A percentile compares a stretch with the other conserved stretches of the same genome.
These are phyloP conservation scores for Sesamia inferens DNA, from an alignment of 2,888 invertebrate species.

Conservation along the genomic window DNA sequence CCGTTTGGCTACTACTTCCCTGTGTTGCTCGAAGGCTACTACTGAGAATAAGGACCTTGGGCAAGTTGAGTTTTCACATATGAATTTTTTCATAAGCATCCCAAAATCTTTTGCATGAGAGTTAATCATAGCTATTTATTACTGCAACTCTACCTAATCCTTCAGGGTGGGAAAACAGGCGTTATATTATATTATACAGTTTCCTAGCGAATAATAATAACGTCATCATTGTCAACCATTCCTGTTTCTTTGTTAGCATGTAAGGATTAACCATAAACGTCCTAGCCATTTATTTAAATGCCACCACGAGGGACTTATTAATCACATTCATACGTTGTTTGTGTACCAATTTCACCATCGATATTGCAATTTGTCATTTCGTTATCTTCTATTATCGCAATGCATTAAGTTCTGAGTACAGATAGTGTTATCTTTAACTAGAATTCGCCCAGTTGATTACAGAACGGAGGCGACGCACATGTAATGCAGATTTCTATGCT, in stretches of 20 bases:
- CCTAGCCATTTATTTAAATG: slow-evolving; percentile 40
- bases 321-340: slow-evolving; percentile 54
- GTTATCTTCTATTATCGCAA: slow-evolving; percentile 81
- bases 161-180: background rate
- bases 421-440: slow-evolving; percentile 83
- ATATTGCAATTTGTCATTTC: slow-evolving; percentile 85
- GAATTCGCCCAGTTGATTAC: slow-evolving; percentile 72
- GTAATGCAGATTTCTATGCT: slow-evolving; percentile 54
- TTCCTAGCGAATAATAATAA: background rate
- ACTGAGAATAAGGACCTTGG: background rate
- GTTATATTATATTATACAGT: background rate
- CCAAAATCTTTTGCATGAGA: too few relatives aligned
- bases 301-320: slow-evolving; percentile 47
- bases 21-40: too few relatives aligned
- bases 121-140: too few relatives aligned
- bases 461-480: slow-evolving; percentile 50
- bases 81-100: background rate
- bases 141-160: background rate
- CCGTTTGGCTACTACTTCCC: background rate
- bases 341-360: slow-evolving; percentile 66
- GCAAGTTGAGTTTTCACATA: background rate
- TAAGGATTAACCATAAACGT: too few relatives aligned
- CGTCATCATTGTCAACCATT: too few relatives aligned
- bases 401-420: slow-evolving; percentile 83
- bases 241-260: too few relatives aligned